Percentiles rank a stretch among this genome's conserved stretches.
These are phyloP conservation scores for Pogonocichla stellata DNA, from an alignment of 2,113 vertebrate genomes.

Conservation along the genomic window DNA sequence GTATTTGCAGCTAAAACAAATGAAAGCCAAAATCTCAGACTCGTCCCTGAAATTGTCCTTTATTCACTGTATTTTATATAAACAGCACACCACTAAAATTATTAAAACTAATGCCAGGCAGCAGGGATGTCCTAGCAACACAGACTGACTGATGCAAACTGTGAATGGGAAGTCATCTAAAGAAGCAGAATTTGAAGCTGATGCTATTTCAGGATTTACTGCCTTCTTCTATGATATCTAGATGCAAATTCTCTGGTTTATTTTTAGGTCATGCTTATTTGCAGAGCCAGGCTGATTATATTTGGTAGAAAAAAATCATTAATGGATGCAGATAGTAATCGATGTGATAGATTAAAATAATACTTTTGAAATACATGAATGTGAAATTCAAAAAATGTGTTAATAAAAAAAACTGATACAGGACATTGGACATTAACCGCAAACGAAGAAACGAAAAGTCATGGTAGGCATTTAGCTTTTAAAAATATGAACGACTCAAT, in stretches of 20 bases:
- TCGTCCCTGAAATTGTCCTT: neutral
- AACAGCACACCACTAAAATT: neutral
- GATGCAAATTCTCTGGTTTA: neutral
- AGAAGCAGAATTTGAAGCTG: neutral
- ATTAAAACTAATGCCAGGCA: neutral
- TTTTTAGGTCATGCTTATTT: conserved; percentile 16
- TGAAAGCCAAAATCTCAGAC: neutral
- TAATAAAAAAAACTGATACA: neutral
- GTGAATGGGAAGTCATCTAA: neutral
- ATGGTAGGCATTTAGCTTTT: neutral
- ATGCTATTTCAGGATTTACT: neutral
- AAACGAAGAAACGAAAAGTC: neutral
- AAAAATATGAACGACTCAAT: neutral
- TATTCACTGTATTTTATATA: neutral
- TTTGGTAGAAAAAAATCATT: conserved; percentile 13
- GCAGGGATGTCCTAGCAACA: neutral
- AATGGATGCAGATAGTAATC: neutral
- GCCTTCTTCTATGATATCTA: neutral
- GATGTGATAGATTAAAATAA: neutral
- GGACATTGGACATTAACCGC: neutral
- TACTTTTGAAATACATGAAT: neutral
- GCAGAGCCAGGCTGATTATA: neutral
- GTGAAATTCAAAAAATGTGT: neutral
- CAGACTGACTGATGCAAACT: neutral
- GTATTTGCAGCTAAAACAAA: neutral